Conservation (phyloP, 2,797 vertebrate species). For the Harpagifer antarcticus region DNA sequence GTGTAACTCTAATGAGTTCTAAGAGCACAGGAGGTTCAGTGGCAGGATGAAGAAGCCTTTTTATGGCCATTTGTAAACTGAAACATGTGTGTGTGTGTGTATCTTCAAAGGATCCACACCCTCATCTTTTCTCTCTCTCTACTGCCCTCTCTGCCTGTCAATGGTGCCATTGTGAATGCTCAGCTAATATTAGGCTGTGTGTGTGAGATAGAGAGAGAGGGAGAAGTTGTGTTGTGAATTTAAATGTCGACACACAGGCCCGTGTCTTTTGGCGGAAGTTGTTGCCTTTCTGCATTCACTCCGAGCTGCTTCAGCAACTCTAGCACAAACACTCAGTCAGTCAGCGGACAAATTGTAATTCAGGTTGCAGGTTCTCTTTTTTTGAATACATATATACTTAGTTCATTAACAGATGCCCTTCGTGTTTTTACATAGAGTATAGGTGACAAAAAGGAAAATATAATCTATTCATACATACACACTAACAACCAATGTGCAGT, state of each 20-base stretch:
- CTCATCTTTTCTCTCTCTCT: constrained; percentile 11
- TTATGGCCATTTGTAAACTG: constrained; percentile 70
- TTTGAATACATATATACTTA: too few relatives aligned
- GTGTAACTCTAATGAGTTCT: constrained; percentile 20
- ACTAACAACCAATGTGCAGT: too few relatives aligned
- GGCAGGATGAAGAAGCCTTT: constrained; percentile 62
- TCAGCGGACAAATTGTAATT: too few relatives aligned
- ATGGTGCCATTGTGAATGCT: constrained; percentile 55
- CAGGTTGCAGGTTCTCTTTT: too few relatives aligned
- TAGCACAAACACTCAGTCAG: neutral
- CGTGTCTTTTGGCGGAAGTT: constrained; percentile 45
- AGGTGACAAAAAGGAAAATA: too few relatives aligned
- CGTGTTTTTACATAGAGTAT: too few relatives aligned
- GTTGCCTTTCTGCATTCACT: constrained; percentile 3
- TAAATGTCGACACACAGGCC: constrained; percentile 40
- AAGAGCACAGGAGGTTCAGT: constrained; percentile 41
- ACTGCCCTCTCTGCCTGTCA: constrained; percentile 38
- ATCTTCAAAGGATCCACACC: constrained; percentile 57
- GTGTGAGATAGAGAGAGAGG: neutral
- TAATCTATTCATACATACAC: too few relatives aligned
- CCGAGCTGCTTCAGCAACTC: constrained; percentile 10
- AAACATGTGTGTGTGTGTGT: constrained; percentile 62
- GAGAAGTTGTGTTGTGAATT: constrained; percentile 24
- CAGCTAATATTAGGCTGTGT: constrained; percentile 52
- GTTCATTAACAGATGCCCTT: too few relatives aligned